Evolutionary conservation across 2,797 vertebrate genomes (phyloP).

Genomic region (Muraenolepis orangiensis): DNA sequence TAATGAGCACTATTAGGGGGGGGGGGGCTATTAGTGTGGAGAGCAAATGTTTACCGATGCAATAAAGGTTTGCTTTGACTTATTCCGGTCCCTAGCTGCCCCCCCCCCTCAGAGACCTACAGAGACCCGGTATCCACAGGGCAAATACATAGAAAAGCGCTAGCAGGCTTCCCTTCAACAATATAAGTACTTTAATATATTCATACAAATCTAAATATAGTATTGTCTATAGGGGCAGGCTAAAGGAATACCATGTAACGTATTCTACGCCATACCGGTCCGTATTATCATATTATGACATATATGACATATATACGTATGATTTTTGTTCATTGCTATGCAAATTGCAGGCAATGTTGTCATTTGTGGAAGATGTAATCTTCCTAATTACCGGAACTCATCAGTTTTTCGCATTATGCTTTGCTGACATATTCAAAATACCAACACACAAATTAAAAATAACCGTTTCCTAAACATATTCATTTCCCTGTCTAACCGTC

Average conservation of each 20-base stretch:
- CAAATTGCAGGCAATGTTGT: neutral
- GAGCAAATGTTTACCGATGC: neutral
- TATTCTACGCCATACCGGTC: neutral
- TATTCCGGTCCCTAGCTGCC: neutral
- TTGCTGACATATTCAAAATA: neutral
- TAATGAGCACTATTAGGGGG: neutral
- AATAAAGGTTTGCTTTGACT: neutral
- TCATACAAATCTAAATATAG: slow-evolving; percentile 52
- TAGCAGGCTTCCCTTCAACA: slow-evolving; percentile 26
- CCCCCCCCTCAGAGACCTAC: neutral
- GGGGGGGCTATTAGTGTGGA: neutral
- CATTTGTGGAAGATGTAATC: neutral
- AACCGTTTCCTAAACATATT: too few relatives aligned
- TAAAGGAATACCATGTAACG: neutral
- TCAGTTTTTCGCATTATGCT: neutral
- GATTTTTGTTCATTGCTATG: neutral
- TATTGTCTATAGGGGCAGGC: slow-evolving; percentile 18
- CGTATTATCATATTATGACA: neutral
- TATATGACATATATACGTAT: too few relatives aligned
- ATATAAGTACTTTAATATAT: slow-evolving; percentile 52
- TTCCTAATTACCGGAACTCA: neutral
- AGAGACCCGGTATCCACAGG: neutral
- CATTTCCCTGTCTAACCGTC: too few relatives aligned
- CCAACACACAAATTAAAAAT: neutral
- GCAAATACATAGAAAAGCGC: neutral